Evolutionary conservation across 2,113 vertebrate species (phyloP).

Genomic region (Centropus bengalensis): DNA sequence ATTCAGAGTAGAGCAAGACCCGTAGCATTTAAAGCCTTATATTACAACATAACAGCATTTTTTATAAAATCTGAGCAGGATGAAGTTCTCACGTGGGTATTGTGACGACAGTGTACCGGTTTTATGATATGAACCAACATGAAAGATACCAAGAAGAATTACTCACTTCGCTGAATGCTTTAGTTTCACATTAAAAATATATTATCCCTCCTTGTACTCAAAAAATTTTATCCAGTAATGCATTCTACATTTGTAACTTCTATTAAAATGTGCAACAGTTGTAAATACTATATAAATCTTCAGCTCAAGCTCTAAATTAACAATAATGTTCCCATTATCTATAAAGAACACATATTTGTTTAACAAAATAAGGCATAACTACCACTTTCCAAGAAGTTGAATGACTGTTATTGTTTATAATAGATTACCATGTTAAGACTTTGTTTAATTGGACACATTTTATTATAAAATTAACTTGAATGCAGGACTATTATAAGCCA

Average conservation of each 20-base stretch:
- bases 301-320: constrained; percentile 3
- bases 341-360: constrained; percentile 21
- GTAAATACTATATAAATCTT: background rate
- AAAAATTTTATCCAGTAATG: background rate
- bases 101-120: background rate
- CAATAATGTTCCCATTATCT: background rate
- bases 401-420: constrained; percentile 6
- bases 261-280: background rate
- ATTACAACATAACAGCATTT: background rate
- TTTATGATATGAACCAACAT: background rate
- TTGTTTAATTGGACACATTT: constrained; percentile 2
- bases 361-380: constrained; percentile 15
- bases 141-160: background rate
- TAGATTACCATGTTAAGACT: background rate
- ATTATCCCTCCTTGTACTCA: background rate
- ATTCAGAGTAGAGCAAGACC: background rate
- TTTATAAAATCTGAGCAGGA: background rate
- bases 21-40: background rate
- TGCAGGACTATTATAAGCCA: background rate
- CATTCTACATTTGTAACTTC: background rate
- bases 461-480: constrained; percentile 33
- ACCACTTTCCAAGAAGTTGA: constrained; percentile 19
- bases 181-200: background rate
- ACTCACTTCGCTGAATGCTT: background rate
- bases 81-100: background rate